Conservation (phyloP, 2,888 invertebrate genomes). For the Sinohyriopsis cumingii region DNA sequence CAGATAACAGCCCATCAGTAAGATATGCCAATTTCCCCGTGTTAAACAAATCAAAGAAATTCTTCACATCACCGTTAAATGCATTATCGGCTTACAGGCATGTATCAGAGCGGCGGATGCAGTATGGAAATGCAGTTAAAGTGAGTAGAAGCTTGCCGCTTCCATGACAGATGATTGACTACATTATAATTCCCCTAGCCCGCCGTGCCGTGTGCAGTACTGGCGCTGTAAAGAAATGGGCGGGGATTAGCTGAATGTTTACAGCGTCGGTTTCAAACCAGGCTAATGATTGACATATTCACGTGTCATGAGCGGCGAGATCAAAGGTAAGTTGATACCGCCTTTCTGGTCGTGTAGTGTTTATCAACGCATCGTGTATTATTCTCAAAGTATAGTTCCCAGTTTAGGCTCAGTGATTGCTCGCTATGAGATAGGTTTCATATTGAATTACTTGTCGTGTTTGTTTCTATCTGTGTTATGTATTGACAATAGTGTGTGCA, state of each 20-base stretch:
- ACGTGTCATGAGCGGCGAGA: conserved; percentile 43
- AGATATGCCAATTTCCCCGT: neutral
- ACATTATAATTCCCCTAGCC: too few relatives aligned
- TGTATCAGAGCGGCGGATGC: too few relatives aligned
- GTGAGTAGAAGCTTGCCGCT: too few relatives aligned
- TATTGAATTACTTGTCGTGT: too few relatives aligned
- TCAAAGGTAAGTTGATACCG: conserved; percentile 50
- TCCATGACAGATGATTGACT: too few relatives aligned
- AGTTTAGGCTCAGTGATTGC: conserved; percentile 1
- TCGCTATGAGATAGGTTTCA: too few relatives aligned
- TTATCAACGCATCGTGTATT: conserved; percentile 18
- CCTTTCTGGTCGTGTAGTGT: conserved; percentile 34
- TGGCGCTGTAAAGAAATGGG: too few relatives aligned
- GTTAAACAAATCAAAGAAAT: neutral
- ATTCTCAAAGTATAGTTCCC: conserved; percentile 28
- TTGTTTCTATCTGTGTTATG: too few relatives aligned
- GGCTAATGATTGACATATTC: conserved; percentile 42
- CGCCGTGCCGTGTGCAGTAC: too few relatives aligned
- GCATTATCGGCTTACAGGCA: too few relatives aligned
- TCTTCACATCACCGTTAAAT: neutral
- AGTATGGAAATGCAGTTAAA: too few relatives aligned
- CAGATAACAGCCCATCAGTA: neutral
- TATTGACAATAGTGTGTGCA: neutral
- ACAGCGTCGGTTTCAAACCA: conserved; percentile 25
- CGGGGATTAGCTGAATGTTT: conserved; percentile 16